These are phyloP conservation scores for Heliconius himera DNA, from an alignment of 1,140 invertebrate genomes.

Conservation along the genomic window DNA sequence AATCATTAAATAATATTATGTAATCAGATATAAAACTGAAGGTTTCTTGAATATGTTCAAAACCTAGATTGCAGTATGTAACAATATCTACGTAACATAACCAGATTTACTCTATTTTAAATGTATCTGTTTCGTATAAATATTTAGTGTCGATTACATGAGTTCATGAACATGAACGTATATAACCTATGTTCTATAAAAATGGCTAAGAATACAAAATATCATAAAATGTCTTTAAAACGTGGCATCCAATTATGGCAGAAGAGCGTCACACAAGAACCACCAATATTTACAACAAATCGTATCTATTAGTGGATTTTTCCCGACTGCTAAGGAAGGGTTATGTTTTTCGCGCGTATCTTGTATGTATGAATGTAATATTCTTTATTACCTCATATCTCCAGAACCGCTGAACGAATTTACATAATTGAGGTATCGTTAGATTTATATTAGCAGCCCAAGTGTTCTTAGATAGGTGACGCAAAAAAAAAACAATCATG, in stretches of 20 bases:
- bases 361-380: too few relatives aligned
- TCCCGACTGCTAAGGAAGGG: not conserved
- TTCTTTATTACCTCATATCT: too few relatives aligned
- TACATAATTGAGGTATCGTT: too few relatives aligned
- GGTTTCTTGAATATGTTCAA: not conserved
- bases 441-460: too few relatives aligned
- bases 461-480: too few relatives aligned
- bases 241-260: not conserved
- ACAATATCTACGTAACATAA: slow-evolving; percentile 24
- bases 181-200: not conserved
- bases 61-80: slow-evolving; percentile 27
- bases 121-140: not conserved
- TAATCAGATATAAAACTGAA: slow-evolving; percentile 25
- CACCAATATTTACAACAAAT: too few relatives aligned
- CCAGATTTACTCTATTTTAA: slow-evolving; percentile 12
- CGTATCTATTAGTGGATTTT: not conserved
- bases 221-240: not conserved
- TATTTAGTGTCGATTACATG: not conserved
- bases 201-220: not conserved
- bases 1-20: slow-evolving; percentile 29
- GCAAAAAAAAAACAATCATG: too few relatives aligned
- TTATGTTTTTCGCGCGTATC: too few relatives aligned
- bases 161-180: not conserved
- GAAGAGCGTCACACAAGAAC: too few relatives aligned
- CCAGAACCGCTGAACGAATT: too few relatives aligned